phyloP scores from a whole-genome alignment of 1,140 invertebrate genomes.

The Phymastichus coffea region DNA sequence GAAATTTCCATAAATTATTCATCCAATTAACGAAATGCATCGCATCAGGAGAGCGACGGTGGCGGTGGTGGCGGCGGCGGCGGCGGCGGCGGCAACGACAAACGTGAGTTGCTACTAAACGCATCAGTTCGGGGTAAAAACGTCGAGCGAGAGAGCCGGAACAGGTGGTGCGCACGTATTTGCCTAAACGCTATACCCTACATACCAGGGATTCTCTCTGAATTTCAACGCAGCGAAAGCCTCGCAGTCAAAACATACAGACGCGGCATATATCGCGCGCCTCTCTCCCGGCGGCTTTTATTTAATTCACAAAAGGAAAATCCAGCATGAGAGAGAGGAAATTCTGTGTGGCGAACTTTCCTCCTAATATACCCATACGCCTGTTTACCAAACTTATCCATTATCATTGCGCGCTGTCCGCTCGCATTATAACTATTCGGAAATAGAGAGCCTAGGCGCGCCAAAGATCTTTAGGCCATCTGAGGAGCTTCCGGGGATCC shows the following conservation, averaged over 20 bases:
- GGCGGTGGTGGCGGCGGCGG: too few species aligned
- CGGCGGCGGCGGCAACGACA: too few species aligned
- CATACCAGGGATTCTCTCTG: background rate
- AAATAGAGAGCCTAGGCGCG: background rate
- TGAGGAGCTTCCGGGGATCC: conserved; percentile 19
- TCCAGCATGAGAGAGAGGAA: too few species aligned
- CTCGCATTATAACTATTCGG: conserved; percentile 16
- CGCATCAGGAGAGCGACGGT: too few species aligned
- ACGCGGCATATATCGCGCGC: background rate
- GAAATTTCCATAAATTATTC: too few species aligned
- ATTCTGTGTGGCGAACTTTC: too few species aligned
- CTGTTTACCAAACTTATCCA: conserved; percentile 16
- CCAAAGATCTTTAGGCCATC: background rate
- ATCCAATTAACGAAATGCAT: too few species aligned
- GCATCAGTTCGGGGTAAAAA: too few species aligned
- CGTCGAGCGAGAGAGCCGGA: too few species aligned
- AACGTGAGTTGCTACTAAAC: too few species aligned
- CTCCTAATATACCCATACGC: background rate
- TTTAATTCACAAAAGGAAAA: conserved; percentile 19
- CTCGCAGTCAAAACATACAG: background rate
- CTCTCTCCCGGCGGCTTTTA: conserved; percentile 4
- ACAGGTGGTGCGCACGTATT: too few species aligned
- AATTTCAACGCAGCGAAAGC: background rate
- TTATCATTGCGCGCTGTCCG: conserved; percentile 1
- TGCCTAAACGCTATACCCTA: too few species aligned